Evolutionary conservation across 2,888 invertebrate genomes (phyloP).

Genomic region (Caenorhabditis doughertyi): DNA sequence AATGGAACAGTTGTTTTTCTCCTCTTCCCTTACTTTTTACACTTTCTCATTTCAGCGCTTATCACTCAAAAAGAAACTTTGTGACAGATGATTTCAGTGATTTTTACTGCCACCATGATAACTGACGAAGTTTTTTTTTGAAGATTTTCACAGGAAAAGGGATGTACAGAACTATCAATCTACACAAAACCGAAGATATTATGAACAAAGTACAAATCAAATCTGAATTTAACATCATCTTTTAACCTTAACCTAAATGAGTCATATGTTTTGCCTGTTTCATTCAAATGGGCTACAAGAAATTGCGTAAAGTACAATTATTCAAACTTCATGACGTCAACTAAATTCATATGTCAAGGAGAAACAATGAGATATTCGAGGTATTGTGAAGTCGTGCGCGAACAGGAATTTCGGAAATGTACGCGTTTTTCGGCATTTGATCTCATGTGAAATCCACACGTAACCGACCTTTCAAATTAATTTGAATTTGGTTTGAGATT

Average conservation of each 20-base stretch:
- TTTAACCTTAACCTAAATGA: slow-evolving; percentile 34
- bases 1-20: slow-evolving; percentile 1
- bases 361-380: slow-evolving; percentile 12
- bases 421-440: slow-evolving; percentile 41
- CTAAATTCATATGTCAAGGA: slow-evolving; percentile 14
- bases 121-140: too few species aligned
- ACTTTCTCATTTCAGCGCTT: too few species aligned
- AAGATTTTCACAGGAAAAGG: too few species aligned
- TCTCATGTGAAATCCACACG: slow-evolving; percentile 31
- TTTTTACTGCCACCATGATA: too few species aligned
- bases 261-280: slow-evolving; percentile 29
- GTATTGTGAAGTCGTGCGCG: slow-evolving; percentile 42
- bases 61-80: background rate
- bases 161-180: too few species aligned
- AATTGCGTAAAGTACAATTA: slow-evolving; percentile 30
- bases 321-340: slow-evolving; percentile 41
- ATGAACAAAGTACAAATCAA: background rate
- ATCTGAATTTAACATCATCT: background rate
- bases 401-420: slow-evolving; percentile 58
- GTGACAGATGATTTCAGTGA: too few species aligned
- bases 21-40: too few species aligned
- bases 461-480: slow-evolving; percentile 18
- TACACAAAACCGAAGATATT: background rate
- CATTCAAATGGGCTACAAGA: background rate
- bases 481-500: background rate